These are phyloP conservation scores for Protobothrops flavoviridis DNA, from an alignment of 2,113 vertebrate species.

Conservation along the genomic window DNA sequence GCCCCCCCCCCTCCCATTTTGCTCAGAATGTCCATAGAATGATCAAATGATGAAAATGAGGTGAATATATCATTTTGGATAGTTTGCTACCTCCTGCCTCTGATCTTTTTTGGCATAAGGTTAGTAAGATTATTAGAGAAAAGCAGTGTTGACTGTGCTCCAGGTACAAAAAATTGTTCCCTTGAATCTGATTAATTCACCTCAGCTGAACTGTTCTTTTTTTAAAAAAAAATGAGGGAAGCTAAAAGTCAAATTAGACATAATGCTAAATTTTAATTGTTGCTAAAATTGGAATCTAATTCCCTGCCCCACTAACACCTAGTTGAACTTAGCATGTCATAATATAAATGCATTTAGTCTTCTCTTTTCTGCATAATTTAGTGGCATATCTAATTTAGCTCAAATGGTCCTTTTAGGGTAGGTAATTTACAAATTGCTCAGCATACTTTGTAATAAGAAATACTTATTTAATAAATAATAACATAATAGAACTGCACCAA, in stretches of 20 bases:
- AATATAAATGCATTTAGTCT: neutral
- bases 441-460: neutral
- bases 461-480: neutral
- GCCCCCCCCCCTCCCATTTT: neutral
- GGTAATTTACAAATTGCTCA: neutral
- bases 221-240: too few species aligned
- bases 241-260: neutral
- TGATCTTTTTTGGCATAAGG: neutral
- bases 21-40: neutral
- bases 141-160: neutral
- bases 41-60: neutral
- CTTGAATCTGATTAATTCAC: neutral
- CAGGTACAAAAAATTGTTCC: neutral
- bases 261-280: neutral
- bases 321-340: neutral
- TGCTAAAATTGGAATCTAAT: neutral
- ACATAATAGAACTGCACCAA: neutral
- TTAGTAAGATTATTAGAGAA: neutral
- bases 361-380: neutral
- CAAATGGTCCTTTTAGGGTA: neutral
- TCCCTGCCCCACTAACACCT: neutral
- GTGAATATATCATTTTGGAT: neutral
- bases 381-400: neutral
- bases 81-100: neutral
- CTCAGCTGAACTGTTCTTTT: neutral